phyloP scores from a whole-genome alignment of 2,888 invertebrate genomes.

The Rhingia rostrata region DNA sequence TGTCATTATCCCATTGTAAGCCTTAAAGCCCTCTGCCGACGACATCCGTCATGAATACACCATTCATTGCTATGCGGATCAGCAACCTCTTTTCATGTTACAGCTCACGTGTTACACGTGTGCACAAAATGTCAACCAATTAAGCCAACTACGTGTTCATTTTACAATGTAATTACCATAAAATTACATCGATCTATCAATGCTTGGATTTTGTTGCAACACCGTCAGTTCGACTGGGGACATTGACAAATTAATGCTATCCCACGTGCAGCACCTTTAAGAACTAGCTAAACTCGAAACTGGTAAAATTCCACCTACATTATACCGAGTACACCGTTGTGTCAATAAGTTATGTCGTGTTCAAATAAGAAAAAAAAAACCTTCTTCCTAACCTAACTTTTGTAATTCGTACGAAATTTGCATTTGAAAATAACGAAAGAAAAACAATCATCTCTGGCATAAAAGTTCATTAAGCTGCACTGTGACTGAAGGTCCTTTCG shows the following conservation, averaged over 20 bases:
- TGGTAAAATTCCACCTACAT: constrained; percentile 13
- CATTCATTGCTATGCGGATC: not conserved
- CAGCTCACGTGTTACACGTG: constrained; percentile 5
- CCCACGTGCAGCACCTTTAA: constrained; percentile 35
- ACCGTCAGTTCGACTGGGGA: constrained; percentile 1
- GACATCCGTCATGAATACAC: too few species aligned
- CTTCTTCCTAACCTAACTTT: too few species aligned
- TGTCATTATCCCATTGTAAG: too few species aligned
- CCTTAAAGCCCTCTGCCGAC: too few species aligned
- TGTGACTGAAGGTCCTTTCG: constrained; percentile 7
- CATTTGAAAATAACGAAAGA: constrained; percentile 6
- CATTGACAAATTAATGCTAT: constrained; percentile 39
- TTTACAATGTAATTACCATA: constrained; percentile 26
- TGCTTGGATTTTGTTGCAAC: constrained; percentile 17
- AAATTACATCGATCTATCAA: constrained; percentile 43
- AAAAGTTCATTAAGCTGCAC: not conserved
- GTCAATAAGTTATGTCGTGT: constrained; percentile 11
- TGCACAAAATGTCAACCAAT: constrained; percentile 39
- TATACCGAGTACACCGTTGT: not conserved
- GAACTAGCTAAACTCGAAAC: constrained; percentile 15
- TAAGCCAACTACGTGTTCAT: constrained; percentile 29
- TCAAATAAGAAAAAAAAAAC: constrained; percentile 3
- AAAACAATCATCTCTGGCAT: not conserved
- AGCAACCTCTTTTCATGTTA: not conserved
- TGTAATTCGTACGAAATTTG: not conserved